Percentiles rank a stretch among this genome's conserved stretches.
Evolutionary conservation across 1,140 invertebrate genomes (phyloP).

Genomic region (Leptinotarsa texana): DNA sequence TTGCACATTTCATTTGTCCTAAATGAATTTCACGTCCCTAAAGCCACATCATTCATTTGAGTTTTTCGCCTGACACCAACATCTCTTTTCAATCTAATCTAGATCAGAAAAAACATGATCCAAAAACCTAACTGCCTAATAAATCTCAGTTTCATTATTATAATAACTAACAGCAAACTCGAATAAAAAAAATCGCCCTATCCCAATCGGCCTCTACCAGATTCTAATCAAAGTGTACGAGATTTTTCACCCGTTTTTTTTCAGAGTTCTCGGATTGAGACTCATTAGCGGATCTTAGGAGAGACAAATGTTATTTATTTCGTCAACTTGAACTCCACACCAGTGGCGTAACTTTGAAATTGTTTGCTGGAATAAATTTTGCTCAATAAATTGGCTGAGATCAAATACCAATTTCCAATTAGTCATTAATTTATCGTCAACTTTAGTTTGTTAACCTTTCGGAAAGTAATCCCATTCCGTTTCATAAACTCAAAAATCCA

Average conservation of each 20-base stretch:
- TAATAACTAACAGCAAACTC: background rate
- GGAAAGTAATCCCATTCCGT: too few relatives aligned
- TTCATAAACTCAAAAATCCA: too few relatives aligned
- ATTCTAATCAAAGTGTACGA: slow-evolving; percentile 18
- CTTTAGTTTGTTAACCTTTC: too few relatives aligned
- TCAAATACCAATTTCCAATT: too few relatives aligned
- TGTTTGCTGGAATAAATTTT: too few relatives aligned
- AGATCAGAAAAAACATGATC: background rate
- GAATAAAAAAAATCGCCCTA: background rate
- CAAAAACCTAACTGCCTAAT: slow-evolving; percentile 1
- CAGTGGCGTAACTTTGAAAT: background rate
- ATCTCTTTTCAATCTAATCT: background rate
- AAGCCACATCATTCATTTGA: too few relatives aligned
- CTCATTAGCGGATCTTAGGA: slow-evolving; percentile 9
- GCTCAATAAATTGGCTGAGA: too few relatives aligned
- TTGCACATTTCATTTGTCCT: too few relatives aligned
- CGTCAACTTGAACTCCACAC: slow-evolving; percentile 1
- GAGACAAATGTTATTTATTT: slow-evolving; percentile 14
- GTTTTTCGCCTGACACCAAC: too few relatives aligned
- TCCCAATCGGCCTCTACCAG: background rate
- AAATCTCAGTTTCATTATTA: slow-evolving; percentile 17
- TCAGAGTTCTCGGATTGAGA: slow-evolving; percentile 8
- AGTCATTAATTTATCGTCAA: too few relatives aligned
- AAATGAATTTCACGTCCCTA: too few relatives aligned
- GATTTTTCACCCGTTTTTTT: slow-evolving; percentile 7